Evolutionary conservation across 2,113 vertebrate genomes (phyloP), one percentile per base, ranked within the genome.

Genomic region (Tetrax tetrax): DNA sequence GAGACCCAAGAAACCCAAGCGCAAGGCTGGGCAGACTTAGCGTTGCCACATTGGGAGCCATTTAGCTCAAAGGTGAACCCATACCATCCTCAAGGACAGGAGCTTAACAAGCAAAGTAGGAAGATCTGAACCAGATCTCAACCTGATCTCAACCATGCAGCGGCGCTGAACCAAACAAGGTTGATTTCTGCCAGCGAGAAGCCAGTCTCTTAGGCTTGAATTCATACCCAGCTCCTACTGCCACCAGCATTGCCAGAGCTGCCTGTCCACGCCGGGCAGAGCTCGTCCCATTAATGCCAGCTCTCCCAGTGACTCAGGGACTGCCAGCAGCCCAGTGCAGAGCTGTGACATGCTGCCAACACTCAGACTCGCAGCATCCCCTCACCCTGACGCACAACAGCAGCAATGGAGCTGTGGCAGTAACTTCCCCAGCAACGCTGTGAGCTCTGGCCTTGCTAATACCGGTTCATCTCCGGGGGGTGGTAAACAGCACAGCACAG

Each of bases 131-230:
- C 31, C 75, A 80, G 85, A 74, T 91, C 87, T 48, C 77, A 90
- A 92, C 82, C 92, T 47, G 60, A 25, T 66, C 82, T 94, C 47
- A 90, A 28, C 80, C 92, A 70, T 1, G 0, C 25, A 61, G 69
- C 74, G 71, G 51, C 2, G 0, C 85, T 60, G 59, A 90, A n/a
- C 54, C 54, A 56, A 83, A n/a, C 9, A 0, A 41, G 27, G 79
- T 9, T 93, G 93, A 95, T 93, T 93, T 87, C 90, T n/a, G 15
- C n/a, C 80, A 43, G 68, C 54, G 86, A 89, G 64, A 47, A 83
- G 23, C 41, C 41, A 29, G 11, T 15, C n/a, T 27, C 45, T 68
- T 7, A 10, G 31, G 43, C 45, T 76, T 6, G 0, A 70, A 24
- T 29, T 54, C 59, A 23, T 37, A 31, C 45, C 75, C 71, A 60